Evolutionary conservation across 2,113 vertebrate genomes (phyloP).

Genomic region (Labeo catla): DNA sequence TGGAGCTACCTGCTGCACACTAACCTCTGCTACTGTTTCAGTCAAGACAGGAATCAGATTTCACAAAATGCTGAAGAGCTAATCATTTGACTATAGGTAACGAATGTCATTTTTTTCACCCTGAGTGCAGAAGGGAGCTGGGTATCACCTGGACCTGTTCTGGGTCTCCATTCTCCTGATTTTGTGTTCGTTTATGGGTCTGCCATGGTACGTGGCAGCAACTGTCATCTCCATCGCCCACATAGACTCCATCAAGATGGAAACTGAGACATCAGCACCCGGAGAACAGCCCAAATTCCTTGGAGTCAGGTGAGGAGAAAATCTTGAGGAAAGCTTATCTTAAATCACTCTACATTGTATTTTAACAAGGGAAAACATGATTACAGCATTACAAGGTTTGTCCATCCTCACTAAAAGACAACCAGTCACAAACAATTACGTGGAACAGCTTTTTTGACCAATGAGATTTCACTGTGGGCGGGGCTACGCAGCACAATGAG

Average conservation of each 20-base stretch:
- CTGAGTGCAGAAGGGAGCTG: constrained; percentile 90
- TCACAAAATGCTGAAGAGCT: background rate
- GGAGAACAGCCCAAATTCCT: constrained; percentile 96
- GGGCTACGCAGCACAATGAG: background rate
- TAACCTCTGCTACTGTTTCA: background rate
- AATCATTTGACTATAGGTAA: background rate
- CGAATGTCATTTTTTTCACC: constrained; percentile 4
- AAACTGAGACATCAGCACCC: constrained; percentile 94
- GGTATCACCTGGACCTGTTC: constrained; percentile 95
- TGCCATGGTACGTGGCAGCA: constrained; percentile 97
- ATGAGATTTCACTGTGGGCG: background rate
- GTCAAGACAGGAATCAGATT: no score
- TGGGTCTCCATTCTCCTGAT: constrained; percentile 94
- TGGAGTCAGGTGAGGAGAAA: constrained; percentile 87
- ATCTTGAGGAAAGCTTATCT: background rate
- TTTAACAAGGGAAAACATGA: background rate
- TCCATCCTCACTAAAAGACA: background rate
- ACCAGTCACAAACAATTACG: background rate
- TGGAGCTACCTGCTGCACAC: no score
- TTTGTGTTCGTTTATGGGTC: constrained; percentile 94
- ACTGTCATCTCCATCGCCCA: constrained; percentile 99
- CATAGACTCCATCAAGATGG: constrained; percentile 98
- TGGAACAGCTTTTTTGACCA: background rate
- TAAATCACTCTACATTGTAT: background rate
- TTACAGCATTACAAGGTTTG: background rate